Conservation (phyloP, 1,140 invertebrate genomes). For the Phocides pigmalion region DNA sequence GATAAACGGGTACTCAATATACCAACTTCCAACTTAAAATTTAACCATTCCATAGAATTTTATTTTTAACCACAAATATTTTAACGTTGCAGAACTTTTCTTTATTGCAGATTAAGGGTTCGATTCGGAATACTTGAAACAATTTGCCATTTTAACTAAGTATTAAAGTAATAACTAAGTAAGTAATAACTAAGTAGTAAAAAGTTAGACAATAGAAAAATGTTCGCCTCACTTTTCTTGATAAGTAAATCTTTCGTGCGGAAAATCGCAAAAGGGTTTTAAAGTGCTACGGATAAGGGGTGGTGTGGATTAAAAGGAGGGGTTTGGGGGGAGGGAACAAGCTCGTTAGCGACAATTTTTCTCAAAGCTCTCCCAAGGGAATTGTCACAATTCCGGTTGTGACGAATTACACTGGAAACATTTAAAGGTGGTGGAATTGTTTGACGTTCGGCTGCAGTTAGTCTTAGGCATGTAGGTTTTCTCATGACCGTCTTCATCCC, state of each 20-base stretch:
- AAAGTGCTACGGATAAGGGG: constrained; percentile 69
- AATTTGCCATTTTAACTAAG: constrained; percentile 29
- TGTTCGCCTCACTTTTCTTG: constrained; percentile 66
- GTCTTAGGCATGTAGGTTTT: no score
- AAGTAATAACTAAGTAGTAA: no score
- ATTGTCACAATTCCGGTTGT: constrained; percentile 75
- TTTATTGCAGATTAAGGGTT: constrained; percentile 6
- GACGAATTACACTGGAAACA: constrained; percentile 70
- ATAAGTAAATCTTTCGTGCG: constrained; percentile 67
- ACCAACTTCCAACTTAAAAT: constrained; percentile 1
- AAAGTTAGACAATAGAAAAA: constrained; percentile 63
- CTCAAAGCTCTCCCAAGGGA: constrained; percentile 74
- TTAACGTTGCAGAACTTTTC: constrained; percentile 1
- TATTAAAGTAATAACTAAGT: no score
- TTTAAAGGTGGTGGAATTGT: no score
- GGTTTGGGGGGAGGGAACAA: constrained; percentile 51
- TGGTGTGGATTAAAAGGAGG: constrained; percentile 63
- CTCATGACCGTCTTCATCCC: no score
- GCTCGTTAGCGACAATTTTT: constrained; percentile 82
- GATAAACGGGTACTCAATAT: not conserved
- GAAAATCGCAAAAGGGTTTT: constrained; percentile 80
- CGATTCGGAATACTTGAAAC: constrained; percentile 12
- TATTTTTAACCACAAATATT: constrained; percentile 16
- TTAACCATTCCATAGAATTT: constrained; percentile 17
- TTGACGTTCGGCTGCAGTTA: no score